Base-by-base conservation (phyloP, 2,888 invertebrate species). In the Tetranychus piercei region DNA sequence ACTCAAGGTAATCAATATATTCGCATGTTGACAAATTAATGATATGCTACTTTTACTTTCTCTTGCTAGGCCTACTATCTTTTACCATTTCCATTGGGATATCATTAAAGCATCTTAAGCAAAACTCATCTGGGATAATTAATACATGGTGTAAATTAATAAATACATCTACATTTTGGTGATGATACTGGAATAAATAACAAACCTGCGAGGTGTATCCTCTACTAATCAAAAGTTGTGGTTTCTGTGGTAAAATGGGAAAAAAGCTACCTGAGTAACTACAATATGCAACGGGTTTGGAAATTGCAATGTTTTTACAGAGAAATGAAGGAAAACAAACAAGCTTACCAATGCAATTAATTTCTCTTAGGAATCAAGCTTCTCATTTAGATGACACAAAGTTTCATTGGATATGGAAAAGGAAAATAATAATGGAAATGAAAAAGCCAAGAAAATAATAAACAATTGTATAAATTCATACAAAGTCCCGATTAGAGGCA, bases 111-210 rank as follows among this genome's bases (percentile, higher is more conserved):
- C 55, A 55, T 55, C 55, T 55, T 15, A 55, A 55, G 55, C 55
- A 55, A 55, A 15, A 6, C 15, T 55, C 55, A 55, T 55, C 55
- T 55, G 55, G 55, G 55, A 55, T 55, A 55, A 55, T 55, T 55
- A 55, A 55, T 55, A 55, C 55, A 55, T 55, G 55, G 55, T 55
- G 55, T 55, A 55, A 55, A 55, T 55, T 55, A 55, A 55, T 55
- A 55, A 55, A 55, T 9, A 9, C 55, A 55, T 55, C 34, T 34
- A 34, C 34, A 34, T 3, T 34, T 34, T 34, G 34, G 34, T 34
- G 34, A 34, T 34, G 34, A 34, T 3, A 34, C 34, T 55, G 55
- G 55, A 55, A 55, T 55, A 5, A 55, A 55, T 55, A 55, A 45
- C 45, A 45, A 45, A 15, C 55, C 55, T 55, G 55, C 15, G 15